These are phyloP conservation scores for Amiota minor DNA, from an alignment of 2,888 invertebrate genomes.

Conservation along the genomic window DNA sequence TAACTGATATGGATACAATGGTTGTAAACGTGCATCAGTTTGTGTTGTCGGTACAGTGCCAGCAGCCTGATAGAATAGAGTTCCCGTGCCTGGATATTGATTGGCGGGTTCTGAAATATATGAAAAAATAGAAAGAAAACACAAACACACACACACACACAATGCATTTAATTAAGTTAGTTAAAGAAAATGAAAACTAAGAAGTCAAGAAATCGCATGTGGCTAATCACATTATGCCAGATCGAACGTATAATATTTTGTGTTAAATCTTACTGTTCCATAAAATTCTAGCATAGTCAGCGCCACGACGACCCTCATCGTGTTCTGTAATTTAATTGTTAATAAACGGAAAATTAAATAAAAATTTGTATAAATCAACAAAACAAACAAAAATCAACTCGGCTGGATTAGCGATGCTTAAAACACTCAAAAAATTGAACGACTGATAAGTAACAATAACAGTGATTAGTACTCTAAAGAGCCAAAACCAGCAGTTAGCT, in stretches of 20 bases:
- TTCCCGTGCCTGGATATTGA: conserved; percentile 75
- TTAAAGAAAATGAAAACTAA: not conserved
- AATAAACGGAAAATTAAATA: conserved; percentile 63
- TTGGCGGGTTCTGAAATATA: conserved; percentile 74
- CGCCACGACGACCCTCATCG: conserved; percentile 86
- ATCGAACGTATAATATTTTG: not conserved
- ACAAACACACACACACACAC: not conserved
- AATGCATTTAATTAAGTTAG: conserved; percentile 7
- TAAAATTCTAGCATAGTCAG: conserved; percentile 86
- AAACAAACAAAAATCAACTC: conserved; percentile 13
- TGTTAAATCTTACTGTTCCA: conserved; percentile 85
- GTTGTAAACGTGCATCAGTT: conserved; percentile 67
- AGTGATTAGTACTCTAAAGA: too few species aligned
- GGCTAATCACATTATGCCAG: conserved; percentile 13
- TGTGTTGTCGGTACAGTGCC: conserved; percentile 59
- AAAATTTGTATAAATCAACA: conserved; percentile 47
- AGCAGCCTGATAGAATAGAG: conserved; percentile 75
- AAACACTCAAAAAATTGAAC: not conserved
- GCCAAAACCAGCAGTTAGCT: too few species aligned
- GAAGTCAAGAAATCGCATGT: conserved; percentile 36
- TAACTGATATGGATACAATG: conserved; percentile 69
- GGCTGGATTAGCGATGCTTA: not conserved
- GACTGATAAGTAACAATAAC: not conserved
- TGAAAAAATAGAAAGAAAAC: conserved; percentile 19
- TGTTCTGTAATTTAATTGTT: conserved; percentile 76